phyloP scores from a whole-genome alignment of 2,113 vertebrate species.

The Coptodon bakossiorum region DNA sequence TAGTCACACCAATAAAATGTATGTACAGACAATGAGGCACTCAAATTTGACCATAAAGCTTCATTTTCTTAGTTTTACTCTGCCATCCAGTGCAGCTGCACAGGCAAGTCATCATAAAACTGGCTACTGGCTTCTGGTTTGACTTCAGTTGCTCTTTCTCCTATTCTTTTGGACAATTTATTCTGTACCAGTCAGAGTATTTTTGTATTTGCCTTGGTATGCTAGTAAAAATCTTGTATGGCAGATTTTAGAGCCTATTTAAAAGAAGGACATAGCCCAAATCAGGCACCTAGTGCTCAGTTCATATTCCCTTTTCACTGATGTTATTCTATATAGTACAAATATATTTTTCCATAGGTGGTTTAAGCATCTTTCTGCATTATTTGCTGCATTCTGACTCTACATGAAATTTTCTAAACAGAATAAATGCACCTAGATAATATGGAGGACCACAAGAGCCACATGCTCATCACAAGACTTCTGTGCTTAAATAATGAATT shows the following conservation, averaged over 20 bases:
- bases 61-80: conserved; percentile 26
- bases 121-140: conserved; percentile 25
- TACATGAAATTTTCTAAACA: not conserved
- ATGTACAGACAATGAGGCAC: conserved; percentile 50
- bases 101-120: conserved; percentile 12
- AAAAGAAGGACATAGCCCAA: not conserved
- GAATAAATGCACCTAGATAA: not conserved
- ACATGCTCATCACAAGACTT: not conserved
- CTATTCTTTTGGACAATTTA: conserved; percentile 1
- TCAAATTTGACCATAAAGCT: conserved; percentile 52
- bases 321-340: not conserved
- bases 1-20: conserved; percentile 51
- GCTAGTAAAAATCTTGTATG: not conserved
- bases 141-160: not conserved
- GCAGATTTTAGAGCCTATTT: not conserved
- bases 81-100: conserved; percentile 14
- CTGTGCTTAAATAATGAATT: not conserved
- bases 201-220: not conserved
- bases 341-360: not conserved
- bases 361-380: not conserved
- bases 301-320: not conserved
- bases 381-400: not conserved
- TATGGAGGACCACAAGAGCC: not conserved
- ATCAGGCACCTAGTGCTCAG: not conserved
- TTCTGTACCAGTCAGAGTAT: not conserved